A percentile compares a stretch with the other conserved stretches of the same genome.
Conservation (phyloP, 2,888 invertebrate genomes). For the Drosophila parthenogenetica region DNA sequence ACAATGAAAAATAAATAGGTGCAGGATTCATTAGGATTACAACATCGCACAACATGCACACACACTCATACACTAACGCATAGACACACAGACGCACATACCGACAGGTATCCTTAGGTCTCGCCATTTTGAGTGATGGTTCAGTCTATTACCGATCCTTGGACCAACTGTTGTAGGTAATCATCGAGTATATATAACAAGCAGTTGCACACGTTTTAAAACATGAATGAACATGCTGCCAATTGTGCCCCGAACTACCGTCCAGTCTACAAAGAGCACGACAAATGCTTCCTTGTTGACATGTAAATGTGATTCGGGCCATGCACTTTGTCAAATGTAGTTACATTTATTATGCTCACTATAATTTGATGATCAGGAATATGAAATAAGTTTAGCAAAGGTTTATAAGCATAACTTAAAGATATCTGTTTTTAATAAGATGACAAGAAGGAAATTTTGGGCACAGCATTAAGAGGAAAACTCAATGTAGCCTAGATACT, state of each 20-base stretch:
- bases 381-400: too few species aligned
- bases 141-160: slow-evolving; percentile 24
- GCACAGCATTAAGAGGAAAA: too few species aligned
- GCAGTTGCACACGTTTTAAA: slow-evolving; percentile 44
- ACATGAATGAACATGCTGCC: slow-evolving; percentile 31
- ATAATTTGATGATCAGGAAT: slow-evolving; percentile 12
- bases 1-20: slow-evolving; percentile 81
- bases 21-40: slow-evolving; percentile 80
- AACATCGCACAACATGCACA: slow-evolving; percentile 48
- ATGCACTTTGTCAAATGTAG: slow-evolving; percentile 27
- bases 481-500: too few species aligned
- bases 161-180: slow-evolving; percentile 24
- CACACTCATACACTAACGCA: slow-evolving; percentile 12
- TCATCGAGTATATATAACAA: slow-evolving; percentile 43
- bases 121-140: slow-evolving; percentile 53
- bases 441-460: too few species aligned
- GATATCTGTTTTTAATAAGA: too few species aligned
- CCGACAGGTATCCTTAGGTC: slow-evolving; percentile 18
- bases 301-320: slow-evolving; percentile 45
- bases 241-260: slow-evolving; percentile 17
- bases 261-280: not conserved
- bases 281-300: slow-evolving; percentile 19
- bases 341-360: slow-evolving; percentile 20
- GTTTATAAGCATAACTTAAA: too few species aligned
- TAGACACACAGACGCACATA: slow-evolving; percentile 5